These are phyloP conservation scores for Periplaneta americana DNA, from an alignment of 1,140 invertebrate species.

Conservation along the genomic window DNA sequence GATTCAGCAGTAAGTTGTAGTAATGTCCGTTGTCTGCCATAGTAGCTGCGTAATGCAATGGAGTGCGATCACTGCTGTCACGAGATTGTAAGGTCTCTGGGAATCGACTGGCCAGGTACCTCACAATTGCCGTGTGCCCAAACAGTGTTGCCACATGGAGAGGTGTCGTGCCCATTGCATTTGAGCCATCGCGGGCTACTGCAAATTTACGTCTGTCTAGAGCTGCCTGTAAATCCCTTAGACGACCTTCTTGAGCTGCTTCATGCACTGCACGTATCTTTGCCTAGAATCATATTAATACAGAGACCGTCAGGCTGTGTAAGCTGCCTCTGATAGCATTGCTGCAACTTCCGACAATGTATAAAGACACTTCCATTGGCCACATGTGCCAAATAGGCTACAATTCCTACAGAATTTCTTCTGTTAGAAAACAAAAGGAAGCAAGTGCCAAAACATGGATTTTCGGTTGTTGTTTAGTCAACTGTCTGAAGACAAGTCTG, in stretches of 20 bases:
- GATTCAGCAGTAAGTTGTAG: constrained; percentile 76
- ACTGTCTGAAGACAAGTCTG: too few relatives aligned
- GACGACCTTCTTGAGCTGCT: constrained; percentile 78
- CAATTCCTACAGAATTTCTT: too few relatives aligned
- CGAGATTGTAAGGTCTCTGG: constrained; percentile 66
- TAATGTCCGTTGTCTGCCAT: constrained; percentile 83
- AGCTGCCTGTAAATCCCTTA: constrained; percentile 76
- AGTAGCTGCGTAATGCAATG: constrained; percentile 86
- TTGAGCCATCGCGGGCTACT: constrained; percentile 71
- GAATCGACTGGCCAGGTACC: constrained; percentile 55
- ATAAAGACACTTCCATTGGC: too few relatives aligned
- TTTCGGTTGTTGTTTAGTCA: too few relatives aligned
- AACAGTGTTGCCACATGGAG: constrained; percentile 88
- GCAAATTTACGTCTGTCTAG: constrained; percentile 89
- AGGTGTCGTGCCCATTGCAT: constrained; percentile 82
- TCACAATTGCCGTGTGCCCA: constrained; percentile 59
- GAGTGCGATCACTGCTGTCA: constrained; percentile 76
- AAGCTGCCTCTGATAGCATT: too few relatives aligned
- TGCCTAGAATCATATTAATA: too few relatives aligned
- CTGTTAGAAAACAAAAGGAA: too few relatives aligned
- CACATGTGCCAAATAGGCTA: too few relatives aligned
- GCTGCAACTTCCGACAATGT: too few relatives aligned
- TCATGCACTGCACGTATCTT: constrained; percentile 85
- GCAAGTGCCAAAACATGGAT: too few relatives aligned
- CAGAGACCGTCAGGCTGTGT: too few relatives aligned